Evolutionary conservation across 2,113 vertebrate genomes (phyloP).

Genomic region (Paramormyrops kingsleyae): DNA sequence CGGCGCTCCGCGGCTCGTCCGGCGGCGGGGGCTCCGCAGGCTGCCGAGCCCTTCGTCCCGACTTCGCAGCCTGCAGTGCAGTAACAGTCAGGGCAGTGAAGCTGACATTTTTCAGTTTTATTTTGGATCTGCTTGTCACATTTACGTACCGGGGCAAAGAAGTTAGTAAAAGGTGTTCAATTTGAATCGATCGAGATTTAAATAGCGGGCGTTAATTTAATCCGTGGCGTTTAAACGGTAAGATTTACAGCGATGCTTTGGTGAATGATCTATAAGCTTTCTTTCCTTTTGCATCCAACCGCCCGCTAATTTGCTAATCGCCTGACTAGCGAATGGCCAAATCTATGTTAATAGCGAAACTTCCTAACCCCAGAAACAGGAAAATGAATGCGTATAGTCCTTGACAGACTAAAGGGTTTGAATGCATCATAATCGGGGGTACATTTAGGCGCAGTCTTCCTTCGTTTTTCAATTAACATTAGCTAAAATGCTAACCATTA

Average conservation of each 20-base stretch:
- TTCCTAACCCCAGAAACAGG: background rate
- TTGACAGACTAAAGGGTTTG: background rate
- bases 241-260: background rate
- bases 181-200: background rate
- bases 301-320: background rate
- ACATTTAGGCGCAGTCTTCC: background rate
- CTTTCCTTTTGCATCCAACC: background rate
- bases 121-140: background rate
- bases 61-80: slow-evolving; percentile 63
- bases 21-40: slow-evolving; percentile 56
- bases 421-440: background rate
- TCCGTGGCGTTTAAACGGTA: background rate
- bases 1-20: slow-evolving; percentile 54
- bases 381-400: background rate
- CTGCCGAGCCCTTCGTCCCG: slow-evolving; percentile 73
- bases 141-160: background rate
- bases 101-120: background rate
- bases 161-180: background rate
- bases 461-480: background rate
- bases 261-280: background rate
- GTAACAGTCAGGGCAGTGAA: background rate
- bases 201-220: background rate
- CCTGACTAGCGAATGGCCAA: background rate
- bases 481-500: background rate
- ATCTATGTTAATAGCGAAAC: background rate